Evolutionary conservation across 2,113 vertebrate species (phyloP), one percentile per base, ranked within the genome.

Genomic region (Chionomys nivalis): DNA sequence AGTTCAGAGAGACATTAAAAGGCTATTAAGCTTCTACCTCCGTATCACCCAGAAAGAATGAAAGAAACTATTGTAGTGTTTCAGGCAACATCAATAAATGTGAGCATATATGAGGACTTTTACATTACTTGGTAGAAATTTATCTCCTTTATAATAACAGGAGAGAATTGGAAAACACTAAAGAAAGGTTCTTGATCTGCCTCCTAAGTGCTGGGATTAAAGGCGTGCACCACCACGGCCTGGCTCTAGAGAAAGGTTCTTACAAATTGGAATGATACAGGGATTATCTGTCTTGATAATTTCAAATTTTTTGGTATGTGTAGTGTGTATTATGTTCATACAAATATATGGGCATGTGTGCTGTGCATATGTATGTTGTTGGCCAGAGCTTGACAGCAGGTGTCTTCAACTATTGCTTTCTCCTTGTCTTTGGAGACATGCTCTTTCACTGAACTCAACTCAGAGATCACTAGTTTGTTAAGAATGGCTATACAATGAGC

Each of bases 1-100:
- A 87, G 83, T 87, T 93, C 63, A 88, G 28, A 66, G 28, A 88
- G 61, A 87, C 12, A n/a, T 76, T 88, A 93, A 77, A 13, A 79
- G 65, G 4, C 10, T 49, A 26, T 72, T 72, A 26, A 16, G 47
- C 11, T 87, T 87, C 12, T 0, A 70, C 17, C 44, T 9, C 12
- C 85, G 21, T 3, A 47, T 4, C 66, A 87, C 19, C 13, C 3
- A 70, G 33, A 72, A 87, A 87, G 14, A 63, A 44, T 44, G 31
- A 23, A 82, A 76, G 19, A 92, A 85, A 7, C 19, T 72, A 49
- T 75, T 96, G 3, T 93, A 87, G 44, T 68, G 76, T 17, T 83
- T 44, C 36, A 55, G 9, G n/a, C 1, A 91, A 10, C 26, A 55
- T 83, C 13, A 75, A 47, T 4, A 63, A 85, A n/a, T 42, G 2